phyloP scores from a whole-genome alignment of 2,113 vertebrate species.

The Sinocyclocheilus grahami region DNA sequence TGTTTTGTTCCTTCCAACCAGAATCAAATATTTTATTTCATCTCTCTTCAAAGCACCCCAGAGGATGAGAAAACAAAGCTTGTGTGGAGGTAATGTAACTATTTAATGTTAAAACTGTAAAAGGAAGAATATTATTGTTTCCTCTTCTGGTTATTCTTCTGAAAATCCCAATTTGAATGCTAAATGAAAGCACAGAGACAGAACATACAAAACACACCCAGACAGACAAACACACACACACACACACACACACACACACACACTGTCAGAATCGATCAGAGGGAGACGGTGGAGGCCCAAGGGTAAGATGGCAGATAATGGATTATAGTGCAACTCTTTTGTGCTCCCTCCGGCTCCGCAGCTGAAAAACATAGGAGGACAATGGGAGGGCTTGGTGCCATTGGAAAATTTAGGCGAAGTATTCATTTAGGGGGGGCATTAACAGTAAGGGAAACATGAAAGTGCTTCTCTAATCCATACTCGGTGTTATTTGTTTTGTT shows the following conservation, averaged over 20 bases:
- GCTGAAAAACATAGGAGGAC: slow-evolving; percentile 31
- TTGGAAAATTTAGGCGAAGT: slow-evolving; percentile 25
- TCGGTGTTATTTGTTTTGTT: slow-evolving; percentile 32
- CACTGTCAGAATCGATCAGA: slow-evolving; percentile 56
- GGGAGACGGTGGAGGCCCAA: slow-evolving; percentile 32
- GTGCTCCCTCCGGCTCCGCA: slow-evolving; percentile 12
- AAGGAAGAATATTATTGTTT: background rate
- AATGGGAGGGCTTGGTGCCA: slow-evolving; percentile 35
- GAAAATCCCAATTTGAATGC: background rate
- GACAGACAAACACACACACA: slow-evolving; percentile 9
- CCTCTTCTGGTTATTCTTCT: background rate
- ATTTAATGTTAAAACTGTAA: background rate
- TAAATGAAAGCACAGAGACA: background rate
- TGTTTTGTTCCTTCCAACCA: slow-evolving; percentile 24
- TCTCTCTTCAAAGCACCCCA: slow-evolving; percentile 34
- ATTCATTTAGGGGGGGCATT: slow-evolving; percentile 14
- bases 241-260: background rate
- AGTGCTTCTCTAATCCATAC: slow-evolving; percentile 31
- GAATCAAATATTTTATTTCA: slow-evolving; percentile 54
- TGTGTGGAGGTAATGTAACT: too few relatives aligned
- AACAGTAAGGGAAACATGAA: slow-evolving; percentile 37
- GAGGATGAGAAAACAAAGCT: slow-evolving; percentile 18
- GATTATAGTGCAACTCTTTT: slow-evolving; percentile 48
- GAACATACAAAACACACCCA: slow-evolving; percentile 11
- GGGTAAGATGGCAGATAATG: slow-evolving; percentile 57